Percentiles rank a stretch among this genome's conserved stretches.
Conservation (phyloP, 2,797 vertebrate species). For the Takifugu rubripes region DNA sequence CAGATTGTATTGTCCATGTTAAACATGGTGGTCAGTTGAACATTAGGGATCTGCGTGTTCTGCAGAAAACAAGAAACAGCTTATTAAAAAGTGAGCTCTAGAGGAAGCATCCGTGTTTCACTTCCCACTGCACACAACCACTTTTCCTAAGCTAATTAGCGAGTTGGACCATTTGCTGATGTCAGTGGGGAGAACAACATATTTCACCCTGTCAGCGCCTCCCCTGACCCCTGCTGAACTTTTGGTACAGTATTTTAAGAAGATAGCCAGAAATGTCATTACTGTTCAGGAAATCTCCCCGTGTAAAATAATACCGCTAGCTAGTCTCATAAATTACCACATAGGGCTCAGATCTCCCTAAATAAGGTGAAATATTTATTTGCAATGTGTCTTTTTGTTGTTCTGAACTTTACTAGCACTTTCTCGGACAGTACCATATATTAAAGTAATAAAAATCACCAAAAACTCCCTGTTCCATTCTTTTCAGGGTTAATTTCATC, state of each 20-base stretch:
- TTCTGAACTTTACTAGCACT: slow-evolving; percentile 9
- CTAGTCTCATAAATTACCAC: slow-evolving; percentile 40
- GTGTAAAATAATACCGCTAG: slow-evolving; percentile 37
- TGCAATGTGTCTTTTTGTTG: slow-evolving; percentile 8
- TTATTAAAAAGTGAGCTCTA: slow-evolving; percentile 75
- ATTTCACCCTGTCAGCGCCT: slow-evolving; percentile 65
- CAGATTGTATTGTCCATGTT: slow-evolving; percentile 49
- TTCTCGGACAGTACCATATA: background rate
- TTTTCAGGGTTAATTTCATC: slow-evolving; percentile 33
- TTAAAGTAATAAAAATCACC: slow-evolving; percentile 9
- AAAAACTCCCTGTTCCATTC: slow-evolving; percentile 12
- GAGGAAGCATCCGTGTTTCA: slow-evolving; percentile 55
- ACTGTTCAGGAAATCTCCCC: slow-evolving; percentile 28
- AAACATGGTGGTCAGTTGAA: slow-evolving; percentile 66
- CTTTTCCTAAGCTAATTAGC: slow-evolving; percentile 70
- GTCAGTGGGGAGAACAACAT: slow-evolving; percentile 66
- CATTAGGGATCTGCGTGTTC: slow-evolving; percentile 61
- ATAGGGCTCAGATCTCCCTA: slow-evolving; percentile 13
- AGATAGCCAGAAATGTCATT: slow-evolving; percentile 34
- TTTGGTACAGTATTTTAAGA: slow-evolving; percentile 46
- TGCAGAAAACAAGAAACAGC: slow-evolving; percentile 67
- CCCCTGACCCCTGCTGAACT: slow-evolving; percentile 54
- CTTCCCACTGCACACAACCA: slow-evolving; percentile 55
- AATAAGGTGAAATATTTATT: slow-evolving; percentile 20
- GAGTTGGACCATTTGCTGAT: slow-evolving; percentile 59